A percentile compares a stretch with the other conserved stretches of the same genome.
These are phyloP conservation scores for Podarcis raffonei DNA, from an alignment of 2,113 vertebrate species.

Conservation along the genomic window DNA sequence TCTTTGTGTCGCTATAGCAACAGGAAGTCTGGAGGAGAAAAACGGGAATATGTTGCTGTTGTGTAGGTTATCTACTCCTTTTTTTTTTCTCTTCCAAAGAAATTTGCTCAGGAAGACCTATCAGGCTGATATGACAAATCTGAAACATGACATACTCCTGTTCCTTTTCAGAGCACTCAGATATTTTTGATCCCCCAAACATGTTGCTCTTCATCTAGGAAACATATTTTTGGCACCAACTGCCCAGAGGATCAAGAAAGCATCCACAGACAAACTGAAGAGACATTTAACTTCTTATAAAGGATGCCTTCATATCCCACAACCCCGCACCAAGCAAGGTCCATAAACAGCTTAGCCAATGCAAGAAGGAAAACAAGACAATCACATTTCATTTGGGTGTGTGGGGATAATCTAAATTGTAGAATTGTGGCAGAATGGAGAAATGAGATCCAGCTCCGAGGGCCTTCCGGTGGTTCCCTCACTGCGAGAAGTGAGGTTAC, in stretches of 20 bases:
- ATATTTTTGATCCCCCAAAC: neutral
- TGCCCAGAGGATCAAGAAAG: neutral
- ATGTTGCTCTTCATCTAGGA: neutral
- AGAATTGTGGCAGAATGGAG: neutral
- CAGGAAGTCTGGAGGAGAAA: slow-evolving; percentile 29
- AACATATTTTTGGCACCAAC: neutral
- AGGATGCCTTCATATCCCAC: neutral
- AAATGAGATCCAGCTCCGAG: neutral
- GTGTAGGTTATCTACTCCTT: neutral
- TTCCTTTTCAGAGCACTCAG: slow-evolving; percentile 1
- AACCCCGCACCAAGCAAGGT: neutral
- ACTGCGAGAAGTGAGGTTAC: too few species aligned
- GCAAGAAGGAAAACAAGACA: neutral
- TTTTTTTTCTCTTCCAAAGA: slow-evolving; percentile 43
- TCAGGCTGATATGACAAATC: neutral
- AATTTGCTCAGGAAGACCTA: neutral
- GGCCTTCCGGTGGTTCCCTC: too few species aligned
- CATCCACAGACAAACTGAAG: neutral
- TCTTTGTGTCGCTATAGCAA: slow-evolving; percentile 32
- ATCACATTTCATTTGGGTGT: neutral
- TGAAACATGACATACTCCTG: neutral
- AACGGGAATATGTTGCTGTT: slow-evolving; percentile 17
- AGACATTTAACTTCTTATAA: neutral
- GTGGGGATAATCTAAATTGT: neutral
- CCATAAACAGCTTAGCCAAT: neutral